These are phyloP conservation scores for Chiroxiphia lanceolata DNA, from an alignment of 2,797 vertebrate genomes.

Conservation along the genomic window DNA sequence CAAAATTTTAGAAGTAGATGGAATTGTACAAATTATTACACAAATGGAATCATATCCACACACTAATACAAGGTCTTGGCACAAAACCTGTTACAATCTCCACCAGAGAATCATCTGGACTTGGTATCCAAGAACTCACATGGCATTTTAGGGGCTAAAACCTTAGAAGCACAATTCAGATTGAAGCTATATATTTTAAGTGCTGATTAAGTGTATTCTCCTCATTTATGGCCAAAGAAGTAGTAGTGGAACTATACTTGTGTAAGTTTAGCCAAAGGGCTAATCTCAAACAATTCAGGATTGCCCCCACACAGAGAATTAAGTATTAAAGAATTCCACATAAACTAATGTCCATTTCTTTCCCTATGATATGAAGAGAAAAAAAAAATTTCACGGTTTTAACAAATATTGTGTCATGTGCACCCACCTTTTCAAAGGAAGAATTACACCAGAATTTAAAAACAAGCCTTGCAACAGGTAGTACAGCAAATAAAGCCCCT, in stretches of 20 bases:
- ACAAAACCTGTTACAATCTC: neutral
- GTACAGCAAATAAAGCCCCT: neutral
- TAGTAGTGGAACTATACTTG: fast-evolving
- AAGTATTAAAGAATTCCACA: neutral
- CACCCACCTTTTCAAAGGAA: neutral
- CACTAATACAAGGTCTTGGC: neutral
- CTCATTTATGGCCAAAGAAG: neutral
- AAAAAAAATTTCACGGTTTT: neutral
- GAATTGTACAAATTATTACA: neutral
- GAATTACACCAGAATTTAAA: neutral
- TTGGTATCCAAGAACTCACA: neutral
- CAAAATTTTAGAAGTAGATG: neutral
- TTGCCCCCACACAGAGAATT: neutral
- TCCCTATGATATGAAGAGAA: neutral
- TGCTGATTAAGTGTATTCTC: neutral
- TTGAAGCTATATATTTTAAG: neutral
- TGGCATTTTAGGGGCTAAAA: neutral
- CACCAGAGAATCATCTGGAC: neutral
- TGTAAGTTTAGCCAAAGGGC: neutral
- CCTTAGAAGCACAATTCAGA: neutral
- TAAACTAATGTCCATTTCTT: neutral
- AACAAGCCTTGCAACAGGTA: neutral
- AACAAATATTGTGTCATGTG: neutral
- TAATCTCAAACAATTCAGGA: neutral
- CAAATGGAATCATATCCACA: neutral